Percentiles rank a stretch among this genome's conserved stretches.
Conservation (phyloP, 1,140 invertebrate genomes). For the Drosophila sproati region DNA sequence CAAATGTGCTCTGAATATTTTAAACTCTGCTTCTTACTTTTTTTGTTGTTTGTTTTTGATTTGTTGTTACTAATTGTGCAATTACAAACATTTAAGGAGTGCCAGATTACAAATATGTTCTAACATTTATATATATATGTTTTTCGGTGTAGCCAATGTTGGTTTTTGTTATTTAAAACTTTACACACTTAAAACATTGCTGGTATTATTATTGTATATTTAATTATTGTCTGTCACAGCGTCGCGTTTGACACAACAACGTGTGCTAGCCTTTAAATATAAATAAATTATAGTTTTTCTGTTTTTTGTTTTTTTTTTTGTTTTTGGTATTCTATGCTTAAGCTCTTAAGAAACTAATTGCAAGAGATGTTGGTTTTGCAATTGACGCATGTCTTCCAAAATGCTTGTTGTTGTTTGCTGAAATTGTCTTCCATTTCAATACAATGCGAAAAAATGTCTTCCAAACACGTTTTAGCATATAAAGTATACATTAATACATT, state of each 20-base stretch:
- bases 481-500: conserved; percentile 25
- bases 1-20: conserved; percentile 77
- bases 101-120: conserved; percentile 51
- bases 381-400: conserved; percentile 81
- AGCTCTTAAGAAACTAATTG: conserved; percentile 54
- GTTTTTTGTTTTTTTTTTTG: conserved; percentile 19
- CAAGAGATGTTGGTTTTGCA: conserved; percentile 49
- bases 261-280: conserved; percentile 64
- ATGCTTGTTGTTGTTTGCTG: conserved; percentile 64
- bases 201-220: conserved; percentile 58
- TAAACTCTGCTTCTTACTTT: conserved; percentile 31
- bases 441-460: conserved; percentile 83
- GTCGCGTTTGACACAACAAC: conserved; percentile 72
- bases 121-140: conserved; percentile 53
- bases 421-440: conserved; percentile 61
- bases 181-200: conserved; percentile 68
- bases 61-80: conserved; percentile 63
- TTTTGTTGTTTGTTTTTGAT: conserved; percentile 11
- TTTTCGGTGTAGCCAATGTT: conserved; percentile 40
- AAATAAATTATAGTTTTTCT: conserved; percentile 37
- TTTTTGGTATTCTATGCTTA: conserved; percentile 36
- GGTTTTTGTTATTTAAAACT: conserved; percentile 40
- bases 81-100: conserved; percentile 67
- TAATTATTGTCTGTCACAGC: conserved; percentile 84
- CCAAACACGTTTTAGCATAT: conserved; percentile 71